Conservation (phyloP, 2,888 invertebrate species). For the Heliconius ismenius region DNA sequence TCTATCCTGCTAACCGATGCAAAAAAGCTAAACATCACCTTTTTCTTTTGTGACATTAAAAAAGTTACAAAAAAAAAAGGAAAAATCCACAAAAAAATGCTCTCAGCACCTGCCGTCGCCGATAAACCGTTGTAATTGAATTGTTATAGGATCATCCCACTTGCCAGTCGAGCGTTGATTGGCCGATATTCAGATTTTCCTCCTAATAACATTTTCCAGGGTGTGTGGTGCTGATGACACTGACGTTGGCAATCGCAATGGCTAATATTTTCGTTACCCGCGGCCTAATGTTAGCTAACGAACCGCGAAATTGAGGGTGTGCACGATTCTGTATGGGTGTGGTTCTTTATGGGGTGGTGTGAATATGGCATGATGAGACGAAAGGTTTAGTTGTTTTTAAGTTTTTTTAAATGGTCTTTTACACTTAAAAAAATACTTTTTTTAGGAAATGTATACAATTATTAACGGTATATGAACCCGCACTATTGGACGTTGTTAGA, state of each 20-base stretch:
- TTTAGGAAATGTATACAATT: no score
- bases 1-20: no score
- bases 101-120: conserved; percentile 49
- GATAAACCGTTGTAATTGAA: conserved; percentile 63
- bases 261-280: conserved; percentile 76
- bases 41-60: neutral
- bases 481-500: no score
- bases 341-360: conserved; percentile 30
- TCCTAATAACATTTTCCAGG: conserved; percentile 68
- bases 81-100: conserved; percentile 38
- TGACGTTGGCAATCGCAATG: conserved; percentile 51
- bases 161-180: conserved; percentile 69
- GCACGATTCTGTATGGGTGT: conserved; percentile 43
- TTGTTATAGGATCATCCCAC: conserved; percentile 63
- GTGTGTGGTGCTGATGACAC: conserved; percentile 68
- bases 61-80: neutral
- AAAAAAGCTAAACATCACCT: neutral
- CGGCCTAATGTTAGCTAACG: conserved; percentile 61
- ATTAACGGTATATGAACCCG: no score
- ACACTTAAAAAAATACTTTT: no score
- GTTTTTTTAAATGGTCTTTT: neutral
- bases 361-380: neutral
- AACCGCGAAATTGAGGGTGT: conserved; percentile 68
- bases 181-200: conserved; percentile 79
- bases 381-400: neutral